These are phyloP conservation scores for Enoplosus armatus DNA, from an alignment of 2,797 vertebrate genomes.

Conservation along the genomic window DNA sequence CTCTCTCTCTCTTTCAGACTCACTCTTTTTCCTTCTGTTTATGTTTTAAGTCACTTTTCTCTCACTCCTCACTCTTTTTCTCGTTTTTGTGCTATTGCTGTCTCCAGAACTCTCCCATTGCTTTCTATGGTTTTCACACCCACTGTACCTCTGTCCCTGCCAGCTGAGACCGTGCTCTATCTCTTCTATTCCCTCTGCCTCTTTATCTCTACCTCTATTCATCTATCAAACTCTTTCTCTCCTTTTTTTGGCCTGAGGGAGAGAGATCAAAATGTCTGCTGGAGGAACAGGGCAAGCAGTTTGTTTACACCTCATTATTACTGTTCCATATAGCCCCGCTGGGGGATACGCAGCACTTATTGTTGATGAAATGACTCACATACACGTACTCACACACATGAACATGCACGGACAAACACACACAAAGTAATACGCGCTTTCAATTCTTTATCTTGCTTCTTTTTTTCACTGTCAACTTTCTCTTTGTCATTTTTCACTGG, in stretches of 20 bases:
- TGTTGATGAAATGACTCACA: conserved; percentile 53
- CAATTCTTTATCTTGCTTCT: conserved; percentile 10
- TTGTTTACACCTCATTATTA: conserved; percentile 73
- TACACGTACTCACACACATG: conserved; percentile 9
- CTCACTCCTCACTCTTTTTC: conserved; percentile 8
- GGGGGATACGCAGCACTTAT: conserved; percentile 41
- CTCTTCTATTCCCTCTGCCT: conserved; percentile 37
- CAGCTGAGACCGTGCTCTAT: conserved; percentile 45
- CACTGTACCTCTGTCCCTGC: conserved; percentile 47
- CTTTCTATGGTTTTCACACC: conserved; percentile 37
- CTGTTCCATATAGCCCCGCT: conserved; percentile 35
- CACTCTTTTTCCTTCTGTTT: conserved; percentile 21
- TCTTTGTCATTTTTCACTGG: conserved; percentile 21
- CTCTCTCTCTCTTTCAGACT: conserved; percentile 22
- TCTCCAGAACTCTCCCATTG: conserved; percentile 29
- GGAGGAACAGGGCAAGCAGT: conserved; percentile 53
- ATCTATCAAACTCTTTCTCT: conserved; percentile 17
- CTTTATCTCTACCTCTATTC: conserved; percentile 33
- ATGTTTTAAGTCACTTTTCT: conserved; percentile 42
- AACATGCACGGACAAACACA: conserved; percentile 3
- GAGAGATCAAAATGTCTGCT: conserved; percentile 63
- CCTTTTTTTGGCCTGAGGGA: conserved; percentile 46
- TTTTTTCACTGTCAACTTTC: conserved; percentile 11
- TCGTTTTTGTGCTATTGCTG: conserved; percentile 21
- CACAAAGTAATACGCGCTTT: conserved; percentile 24